phyloP scores from a whole-genome alignment of 2,113 vertebrate genomes.

The Sinocyclocheilus rhinocerous region DNA sequence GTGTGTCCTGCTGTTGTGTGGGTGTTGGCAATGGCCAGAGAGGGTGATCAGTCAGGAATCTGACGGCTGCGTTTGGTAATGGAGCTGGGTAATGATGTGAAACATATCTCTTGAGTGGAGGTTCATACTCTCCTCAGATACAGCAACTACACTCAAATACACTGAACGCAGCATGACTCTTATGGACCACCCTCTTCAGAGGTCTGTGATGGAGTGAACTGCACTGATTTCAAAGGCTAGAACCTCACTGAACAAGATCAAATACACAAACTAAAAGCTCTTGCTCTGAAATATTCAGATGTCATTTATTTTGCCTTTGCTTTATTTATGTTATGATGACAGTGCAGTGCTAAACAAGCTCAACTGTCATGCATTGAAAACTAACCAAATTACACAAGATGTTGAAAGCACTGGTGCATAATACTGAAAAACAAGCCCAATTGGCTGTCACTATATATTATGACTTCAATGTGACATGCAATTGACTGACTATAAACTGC shows the following conservation, averaged over 20 bases:
- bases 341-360: no score
- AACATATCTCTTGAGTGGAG: background rate
- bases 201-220: background rate
- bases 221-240: background rate
- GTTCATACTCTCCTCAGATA: constrained; percentile 17
- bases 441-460: constrained; percentile 15
- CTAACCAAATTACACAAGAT: no score
- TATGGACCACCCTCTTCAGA: background rate
- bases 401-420: background rate
- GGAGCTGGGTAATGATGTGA: constrained; percentile 43
- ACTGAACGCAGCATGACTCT: constrained; percentile 15
- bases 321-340: no score
- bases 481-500: background rate
- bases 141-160: background rate
- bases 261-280: background rate
- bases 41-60: constrained; percentile 44
- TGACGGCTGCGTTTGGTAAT: constrained; percentile 23
- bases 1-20: constrained; percentile 27
- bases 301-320: background rate
- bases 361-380: background rate
- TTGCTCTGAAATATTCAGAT: background rate
- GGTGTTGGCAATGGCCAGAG: constrained; percentile 37
- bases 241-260: background rate
- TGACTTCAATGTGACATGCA: constrained; percentile 22
- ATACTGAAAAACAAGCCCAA: background rate